Evolutionary conservation across 2,888 invertebrate species (phyloP).

Genomic region (Rhamnusium bicolor): DNA sequence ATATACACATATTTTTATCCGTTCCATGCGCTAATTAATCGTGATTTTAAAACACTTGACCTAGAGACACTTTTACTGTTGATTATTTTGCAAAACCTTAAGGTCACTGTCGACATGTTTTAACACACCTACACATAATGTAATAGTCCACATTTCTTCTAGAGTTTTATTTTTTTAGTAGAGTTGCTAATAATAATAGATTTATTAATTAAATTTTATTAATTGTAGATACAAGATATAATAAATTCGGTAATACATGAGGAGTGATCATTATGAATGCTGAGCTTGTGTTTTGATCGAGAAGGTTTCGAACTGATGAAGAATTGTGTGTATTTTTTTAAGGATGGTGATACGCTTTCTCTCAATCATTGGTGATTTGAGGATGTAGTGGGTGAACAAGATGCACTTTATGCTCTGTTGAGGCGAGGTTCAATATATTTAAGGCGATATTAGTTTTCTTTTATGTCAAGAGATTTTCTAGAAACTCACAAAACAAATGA

Average conservation of each 20-base stretch:
- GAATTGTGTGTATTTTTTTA: no score
- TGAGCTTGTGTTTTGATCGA: not conserved
- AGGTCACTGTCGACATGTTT: constrained; percentile 31
- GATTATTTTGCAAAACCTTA: constrained; percentile 23
- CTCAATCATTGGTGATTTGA: no score
- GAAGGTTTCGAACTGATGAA: no score
- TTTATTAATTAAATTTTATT: not conserved
- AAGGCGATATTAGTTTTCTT: no score
- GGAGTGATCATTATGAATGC: not conserved
- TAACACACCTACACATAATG: constrained; percentile 23
- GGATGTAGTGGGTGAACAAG: no score
- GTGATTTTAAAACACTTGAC: constrained; percentile 26
- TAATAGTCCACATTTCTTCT: not conserved
- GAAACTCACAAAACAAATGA: no score
- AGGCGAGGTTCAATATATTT: no score
- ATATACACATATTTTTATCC: not conserved
- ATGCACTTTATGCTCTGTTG: no score
- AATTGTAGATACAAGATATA: not conserved
- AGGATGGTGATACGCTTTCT: no score
- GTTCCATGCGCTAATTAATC: not conserved
- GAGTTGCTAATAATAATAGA: not conserved
- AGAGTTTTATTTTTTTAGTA: not conserved
- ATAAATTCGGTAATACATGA: not conserved
- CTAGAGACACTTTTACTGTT: constrained; percentile 41
- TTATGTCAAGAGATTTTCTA: no score